These are phyloP conservation scores for Sebastes trivittatus DNA, from an alignment of 2,797 vertebrate genomes.

Conservation along the genomic window DNA sequence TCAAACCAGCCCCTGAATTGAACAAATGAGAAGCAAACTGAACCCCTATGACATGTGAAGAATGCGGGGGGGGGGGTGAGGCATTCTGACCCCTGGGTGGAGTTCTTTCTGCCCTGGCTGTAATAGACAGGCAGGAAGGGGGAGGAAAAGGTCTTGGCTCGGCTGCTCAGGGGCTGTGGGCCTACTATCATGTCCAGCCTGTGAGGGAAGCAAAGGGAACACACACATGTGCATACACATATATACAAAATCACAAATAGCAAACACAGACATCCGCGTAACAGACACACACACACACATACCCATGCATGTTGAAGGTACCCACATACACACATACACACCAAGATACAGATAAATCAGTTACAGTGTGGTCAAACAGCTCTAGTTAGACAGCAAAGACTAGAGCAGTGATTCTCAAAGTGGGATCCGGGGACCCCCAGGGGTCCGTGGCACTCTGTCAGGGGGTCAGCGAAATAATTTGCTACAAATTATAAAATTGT, in stretches of 20 bases:
- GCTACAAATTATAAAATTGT: no score
- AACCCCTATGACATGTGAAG: slow-evolving; percentile 5
- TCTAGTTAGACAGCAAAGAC: not conserved
- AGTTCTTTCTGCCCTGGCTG: slow-evolving; percentile 81
- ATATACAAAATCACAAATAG: not conserved
- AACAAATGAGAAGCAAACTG: slow-evolving; percentile 24
- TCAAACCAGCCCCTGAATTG: slow-evolving; percentile 8
- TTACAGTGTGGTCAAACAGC: slow-evolving; percentile 8
- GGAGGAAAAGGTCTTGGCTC: slow-evolving; percentile 82
- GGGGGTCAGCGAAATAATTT: no score
- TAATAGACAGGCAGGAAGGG: slow-evolving; percentile 80
- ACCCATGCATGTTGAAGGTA: not conserved
- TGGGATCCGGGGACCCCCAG: no score
- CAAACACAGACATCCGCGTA: not conserved
- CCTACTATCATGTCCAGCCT: slow-evolving; percentile 84
- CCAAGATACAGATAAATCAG: not conserved
- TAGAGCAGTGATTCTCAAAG: not conserved
- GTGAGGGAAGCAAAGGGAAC: slow-evolving; percentile 56
- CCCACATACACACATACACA: not conserved
- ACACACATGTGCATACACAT: slow-evolving; percentile 18
- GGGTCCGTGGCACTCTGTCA: no score
- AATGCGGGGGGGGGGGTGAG: not conserved
- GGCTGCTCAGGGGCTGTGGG: slow-evolving; percentile 74
- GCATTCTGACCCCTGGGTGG: slow-evolving; percentile 79
- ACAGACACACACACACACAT: not conserved